Evolutionary conservation across 2,888 invertebrate species (phyloP), one percentile per base, ranked within the genome.

Genomic region (Aplocera efformata): DNA sequence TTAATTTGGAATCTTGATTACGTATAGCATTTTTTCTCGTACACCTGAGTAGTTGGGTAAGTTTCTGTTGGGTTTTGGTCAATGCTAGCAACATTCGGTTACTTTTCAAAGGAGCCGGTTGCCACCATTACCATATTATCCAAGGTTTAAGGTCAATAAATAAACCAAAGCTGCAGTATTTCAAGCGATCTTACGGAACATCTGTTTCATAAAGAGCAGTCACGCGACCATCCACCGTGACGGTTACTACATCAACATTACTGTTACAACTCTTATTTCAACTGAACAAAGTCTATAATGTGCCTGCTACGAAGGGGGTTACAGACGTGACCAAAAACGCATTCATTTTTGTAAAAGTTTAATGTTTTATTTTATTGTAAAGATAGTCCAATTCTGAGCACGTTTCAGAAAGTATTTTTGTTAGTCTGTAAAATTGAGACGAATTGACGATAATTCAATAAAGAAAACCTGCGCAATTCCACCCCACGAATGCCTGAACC

Each of bases 111-210:
- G n/a, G n/a, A n/a, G n/a, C n/a, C n/a, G n/a, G n/a, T n/a, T n/a
- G n/a, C n/a, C n/a, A n/a, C n/a, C n/a, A 17, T 17, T 17, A 17
- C 13, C 13, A 17, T n/a, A n/a, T n/a, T n/a, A n/a, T 3, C 13
- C 13, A 17, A 17, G 13, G 13, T 2, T 17, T 17, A 5, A 5
- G 2, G 13, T 3, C 13, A 17, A 3, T 2, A 5, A 17, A 5
- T 17, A 17, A 17, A 5, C 5, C 5, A 17, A 2, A 2, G 13
- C 3, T 17, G 13, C 21, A 17, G 8, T 30, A 3, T 43, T 34
- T 45, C 32, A 36, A 36, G 35, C 35, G 35, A 42, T 41, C 50
- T 58, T 56, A 47, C 58, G 49, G 52, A 53, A 56, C 45, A 40
- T 53, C 38, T 34, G 39, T 56, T 55, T 56, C 56, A 50, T 49